Evolutionary conservation across 1,140 invertebrate genomes (phyloP).

Genomic region (Bacillus rossius): DNA sequence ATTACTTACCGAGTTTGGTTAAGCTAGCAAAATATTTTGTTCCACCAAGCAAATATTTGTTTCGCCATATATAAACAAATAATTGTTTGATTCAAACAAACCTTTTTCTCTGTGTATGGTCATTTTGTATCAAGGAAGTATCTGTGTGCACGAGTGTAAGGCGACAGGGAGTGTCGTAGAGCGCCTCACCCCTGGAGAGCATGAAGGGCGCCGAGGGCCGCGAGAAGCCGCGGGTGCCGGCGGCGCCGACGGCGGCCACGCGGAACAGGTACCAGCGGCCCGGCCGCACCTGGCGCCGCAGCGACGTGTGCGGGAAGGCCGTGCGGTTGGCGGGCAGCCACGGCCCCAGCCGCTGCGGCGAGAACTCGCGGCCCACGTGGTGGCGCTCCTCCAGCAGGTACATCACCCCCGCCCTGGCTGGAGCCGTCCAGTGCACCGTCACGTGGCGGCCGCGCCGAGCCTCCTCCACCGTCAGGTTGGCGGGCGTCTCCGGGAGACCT

Average conservation of each 20-base stretch:
- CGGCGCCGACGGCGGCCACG: constrained; percentile 61
- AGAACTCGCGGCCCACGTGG: constrained; percentile 46
- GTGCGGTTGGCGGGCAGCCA: constrained; percentile 44
- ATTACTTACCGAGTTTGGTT: no score
- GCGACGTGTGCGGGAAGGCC: constrained; percentile 46
- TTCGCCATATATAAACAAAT: no score
- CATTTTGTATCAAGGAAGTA: no score
- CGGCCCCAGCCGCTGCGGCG: constrained; percentile 44
- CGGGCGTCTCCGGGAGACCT: constrained; percentile 2
- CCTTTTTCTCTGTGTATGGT: no score
- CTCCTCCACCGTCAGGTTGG: constrained; percentile 34
- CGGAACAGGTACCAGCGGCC: constrained; percentile 73
- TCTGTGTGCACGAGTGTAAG: no score
- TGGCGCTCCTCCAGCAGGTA: constrained; percentile 52
- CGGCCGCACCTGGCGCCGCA: constrained; percentile 51
- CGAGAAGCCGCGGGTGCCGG: constrained; percentile 64
- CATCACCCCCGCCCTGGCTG: constrained; percentile 24
- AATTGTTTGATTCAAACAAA: no score
- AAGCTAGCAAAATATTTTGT: no score
- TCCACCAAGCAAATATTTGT: no score
- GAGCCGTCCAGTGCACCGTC: background rate
- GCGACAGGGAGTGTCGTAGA: no score
- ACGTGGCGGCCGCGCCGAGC: constrained; percentile 31
- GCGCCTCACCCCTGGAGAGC: constrained; percentile 41
- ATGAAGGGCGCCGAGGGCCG: constrained; percentile 55